Evolutionary conservation across 2,797 vertebrate species (phyloP).

Genomic region (Emydoidea blandingii): DNA sequence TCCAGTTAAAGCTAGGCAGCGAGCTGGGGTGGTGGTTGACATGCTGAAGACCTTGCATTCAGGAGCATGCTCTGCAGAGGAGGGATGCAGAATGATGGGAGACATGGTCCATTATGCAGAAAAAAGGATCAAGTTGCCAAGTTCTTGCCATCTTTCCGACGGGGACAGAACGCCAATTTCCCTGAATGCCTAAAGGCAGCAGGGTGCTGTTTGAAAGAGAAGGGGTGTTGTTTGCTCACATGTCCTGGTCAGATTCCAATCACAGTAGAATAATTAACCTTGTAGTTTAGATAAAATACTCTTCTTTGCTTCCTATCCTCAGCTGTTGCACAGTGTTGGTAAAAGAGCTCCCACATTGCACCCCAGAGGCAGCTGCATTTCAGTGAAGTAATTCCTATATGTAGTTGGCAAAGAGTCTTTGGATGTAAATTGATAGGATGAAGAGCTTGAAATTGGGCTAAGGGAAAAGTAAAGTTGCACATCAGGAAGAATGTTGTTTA

Average conservation of each 20-base stretch:
- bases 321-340: not conserved
- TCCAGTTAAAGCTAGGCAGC: not conserved
- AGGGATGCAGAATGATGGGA: not conserved
- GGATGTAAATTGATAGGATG: not conserved
- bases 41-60: not conserved
- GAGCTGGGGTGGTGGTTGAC: not conserved
- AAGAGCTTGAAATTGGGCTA: not conserved
- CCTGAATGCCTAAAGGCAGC: not conserved
- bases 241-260: not conserved
- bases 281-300: not conserved
- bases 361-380: rapidly evolving
- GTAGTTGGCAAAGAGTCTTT: not conserved
- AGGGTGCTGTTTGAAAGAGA: not conserved
- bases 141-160: not conserved
- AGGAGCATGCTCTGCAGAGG: not conserved
- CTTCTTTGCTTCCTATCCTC: rapidly evolving
- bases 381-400: not conserved
- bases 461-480: not conserved
- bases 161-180: not conserved
- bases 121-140: not conserved
- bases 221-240: rapidly evolving
- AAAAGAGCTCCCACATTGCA: not conserved
- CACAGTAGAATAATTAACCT: not conserved
- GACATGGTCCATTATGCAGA: not conserved
- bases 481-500: not conserved